A percentile compares a stretch with the other conserved stretches of the same genome.
These are phyloP conservation scores for Onychomys torridus DNA, from an alignment of 2,797 vertebrate species.

Conservation along the genomic window DNA sequence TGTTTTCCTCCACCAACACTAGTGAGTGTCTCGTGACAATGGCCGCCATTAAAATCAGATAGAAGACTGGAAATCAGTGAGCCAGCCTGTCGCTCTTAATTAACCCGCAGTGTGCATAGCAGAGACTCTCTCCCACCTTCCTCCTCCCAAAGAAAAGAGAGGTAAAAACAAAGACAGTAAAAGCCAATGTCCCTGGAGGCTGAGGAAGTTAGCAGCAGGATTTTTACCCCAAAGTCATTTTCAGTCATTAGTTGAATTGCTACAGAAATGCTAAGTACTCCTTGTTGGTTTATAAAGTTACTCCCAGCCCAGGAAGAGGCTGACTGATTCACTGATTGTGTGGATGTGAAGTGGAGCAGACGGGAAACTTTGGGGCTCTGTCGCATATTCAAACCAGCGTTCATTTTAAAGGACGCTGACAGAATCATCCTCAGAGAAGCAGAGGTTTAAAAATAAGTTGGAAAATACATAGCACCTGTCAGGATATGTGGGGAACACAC, in stretches of 20 bases:
- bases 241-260: slow-evolving; percentile 79
- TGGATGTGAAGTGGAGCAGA: slow-evolving; percentile 32
- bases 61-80: slow-evolving; percentile 2
- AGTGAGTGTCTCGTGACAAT: background rate
- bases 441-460: background rate
- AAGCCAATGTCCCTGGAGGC: slow-evolving; percentile 75
- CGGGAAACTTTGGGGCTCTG: background rate
- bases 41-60: background rate
- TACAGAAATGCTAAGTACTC: slow-evolving; percentile 75
- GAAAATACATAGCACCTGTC: background rate
- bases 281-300: slow-evolving; percentile 77
- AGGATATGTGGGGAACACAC: background rate
- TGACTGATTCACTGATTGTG: slow-evolving; percentile 49
- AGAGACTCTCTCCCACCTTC: slow-evolving; percentile 49
- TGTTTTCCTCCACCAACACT: slow-evolving; percentile 30
- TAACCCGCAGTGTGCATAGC: slow-evolving; percentile 33
- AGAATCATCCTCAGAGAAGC: background rate
- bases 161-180: slow-evolving; percentile 81
- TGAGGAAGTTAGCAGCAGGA: slow-evolving; percentile 62
- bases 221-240: slow-evolving; percentile 63
- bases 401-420: background rate
- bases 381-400: background rate
- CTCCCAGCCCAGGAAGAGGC: slow-evolving; percentile 60
- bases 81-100: slow-evolving; percentile 59
- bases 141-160: slow-evolving; percentile 36